Percentiles rank a stretch among this genome's conserved stretches.
Conservation (phyloP, 2,797 vertebrate species). For the Coilia nasus region DNA sequence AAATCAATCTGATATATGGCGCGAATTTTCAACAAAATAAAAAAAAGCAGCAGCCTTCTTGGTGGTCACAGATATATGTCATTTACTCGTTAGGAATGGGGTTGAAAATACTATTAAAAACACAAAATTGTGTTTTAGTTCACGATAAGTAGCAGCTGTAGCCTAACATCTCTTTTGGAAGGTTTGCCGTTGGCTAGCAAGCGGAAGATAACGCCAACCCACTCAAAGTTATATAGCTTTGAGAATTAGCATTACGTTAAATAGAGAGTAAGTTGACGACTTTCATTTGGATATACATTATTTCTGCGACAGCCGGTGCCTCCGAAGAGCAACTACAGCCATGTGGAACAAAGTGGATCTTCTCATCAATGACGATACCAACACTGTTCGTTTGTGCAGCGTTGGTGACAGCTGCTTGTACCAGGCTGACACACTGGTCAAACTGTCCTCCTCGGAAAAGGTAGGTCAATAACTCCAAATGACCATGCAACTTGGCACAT, state of each 20-base stretch:
- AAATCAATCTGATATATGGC: not conserved
- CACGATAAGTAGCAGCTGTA: not conserved
- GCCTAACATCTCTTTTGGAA: no score
- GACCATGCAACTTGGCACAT: not conserved
- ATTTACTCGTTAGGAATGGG: no score
- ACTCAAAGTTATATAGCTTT: no score
- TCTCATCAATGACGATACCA: conserved; percentile 87
- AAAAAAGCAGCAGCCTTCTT: no score
- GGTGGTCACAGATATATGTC: no score
- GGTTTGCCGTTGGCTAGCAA: no score
- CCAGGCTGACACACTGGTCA: conserved; percentile 86
- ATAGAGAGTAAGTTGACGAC: not conserved
- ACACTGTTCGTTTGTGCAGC: conserved; percentile 74
- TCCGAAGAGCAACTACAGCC: not conserved
- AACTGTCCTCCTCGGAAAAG: conserved; percentile 82
- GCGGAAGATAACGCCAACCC: no score
- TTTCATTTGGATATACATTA: not conserved
- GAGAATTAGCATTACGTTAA: no score
- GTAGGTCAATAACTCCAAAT: conserved; percentile 61
- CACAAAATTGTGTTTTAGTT: no score
- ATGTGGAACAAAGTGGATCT: conserved; percentile 93
- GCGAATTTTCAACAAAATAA: conserved; percentile 1
- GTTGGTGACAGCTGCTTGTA: conserved; percentile 84
- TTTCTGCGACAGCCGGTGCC: not conserved
- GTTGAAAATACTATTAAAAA: no score